Evolutionary conservation across 2,888 invertebrate species (phyloP).

Genomic region (Campoplex capitator): DNA sequence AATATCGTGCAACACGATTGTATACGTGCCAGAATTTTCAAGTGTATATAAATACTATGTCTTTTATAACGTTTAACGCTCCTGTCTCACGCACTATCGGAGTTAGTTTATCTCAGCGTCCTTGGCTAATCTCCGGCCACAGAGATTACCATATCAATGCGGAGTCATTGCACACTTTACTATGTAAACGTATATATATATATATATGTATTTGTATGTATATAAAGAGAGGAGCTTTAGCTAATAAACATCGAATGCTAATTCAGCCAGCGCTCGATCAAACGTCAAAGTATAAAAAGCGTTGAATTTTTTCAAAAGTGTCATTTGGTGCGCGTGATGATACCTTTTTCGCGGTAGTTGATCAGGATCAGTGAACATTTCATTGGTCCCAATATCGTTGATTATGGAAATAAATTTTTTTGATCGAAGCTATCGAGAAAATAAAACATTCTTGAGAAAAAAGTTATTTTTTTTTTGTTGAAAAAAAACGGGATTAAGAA

Average conservation of each 20-base stretch:
- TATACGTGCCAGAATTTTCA: not conserved
- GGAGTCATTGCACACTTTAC: conserved; percentile 69
- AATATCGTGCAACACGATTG: conserved; percentile 10
- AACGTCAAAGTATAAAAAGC: not conserved
- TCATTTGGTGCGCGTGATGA: not conserved
- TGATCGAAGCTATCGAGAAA: too few species aligned
- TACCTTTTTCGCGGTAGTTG: too few species aligned
- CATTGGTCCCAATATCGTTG: too few species aligned
- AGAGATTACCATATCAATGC: conserved; percentile 81
- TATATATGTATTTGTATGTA: not conserved
- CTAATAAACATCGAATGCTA: not conserved
- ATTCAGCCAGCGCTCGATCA: not conserved
- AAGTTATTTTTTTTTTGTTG: too few species aligned
- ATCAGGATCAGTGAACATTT: too few species aligned
- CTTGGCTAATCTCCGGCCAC: conserved; percentile 82
- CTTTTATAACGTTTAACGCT: conserved; percentile 40
- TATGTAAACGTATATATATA: not conserved
- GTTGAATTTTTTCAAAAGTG: not conserved
- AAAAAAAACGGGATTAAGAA: too few species aligned
- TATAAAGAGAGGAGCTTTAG: not conserved
- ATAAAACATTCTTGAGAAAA: too few species aligned
- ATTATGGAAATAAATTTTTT: too few species aligned
- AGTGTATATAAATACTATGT: conserved; percentile 19
- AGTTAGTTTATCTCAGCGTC: conserved; percentile 82
- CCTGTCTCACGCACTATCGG: conserved; percentile 35